Base-by-base conservation (phyloP, 2,113 vertebrate genomes). In the Hippocampus zosterae region DNA sequence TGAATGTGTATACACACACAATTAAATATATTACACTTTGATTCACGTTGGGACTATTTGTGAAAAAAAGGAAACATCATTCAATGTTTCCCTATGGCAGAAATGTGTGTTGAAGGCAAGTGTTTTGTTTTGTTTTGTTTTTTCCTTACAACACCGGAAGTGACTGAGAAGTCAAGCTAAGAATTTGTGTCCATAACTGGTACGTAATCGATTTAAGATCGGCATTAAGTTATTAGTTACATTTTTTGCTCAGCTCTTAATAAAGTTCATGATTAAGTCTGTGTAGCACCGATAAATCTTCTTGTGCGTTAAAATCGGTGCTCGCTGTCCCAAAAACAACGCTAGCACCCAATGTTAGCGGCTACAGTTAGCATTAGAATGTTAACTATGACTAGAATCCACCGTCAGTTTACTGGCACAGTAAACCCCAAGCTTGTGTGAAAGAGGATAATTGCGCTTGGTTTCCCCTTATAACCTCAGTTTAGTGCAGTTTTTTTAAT, bases 141-240 rank as follows among this genome's bases (percentile, higher is more conserved):
- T 37, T 37, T 37, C 5, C 5, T 37, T 52, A 79, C 78, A 69
- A 42, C 55, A n/a, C 9, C 48, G 71, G 75, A 67, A 52, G 68
- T 48, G 69, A 63, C 68, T 0, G 69, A 63, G 50, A 46, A 46
- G 7, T 13, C 11, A 44, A 65, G 42, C 41, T 46, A 1, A 15
- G 13, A 16, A 2, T 46, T 25, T 8, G 52, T 41, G 25, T 21
- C 8, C 29, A 19, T 46, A 1, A 50, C 55, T 61, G 55, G 50
- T 7, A 62, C 40, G 13, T 57, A 50, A 59, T 0, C 50, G 2
- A 18, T 25, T 62, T 42, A n/a, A 68, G 0, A 8, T 3, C 8
- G 46, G 53, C 5, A 57, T 15, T 19, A 16, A 72, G 77, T 75
- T 81, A 16, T 40, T 53, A 3, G 12, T 25, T 8, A 60, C 23